These are phyloP conservation scores for Cyphomyrmex costatus DNA, from an alignment of 1,140 invertebrate species.

Conservation along the genomic window DNA sequence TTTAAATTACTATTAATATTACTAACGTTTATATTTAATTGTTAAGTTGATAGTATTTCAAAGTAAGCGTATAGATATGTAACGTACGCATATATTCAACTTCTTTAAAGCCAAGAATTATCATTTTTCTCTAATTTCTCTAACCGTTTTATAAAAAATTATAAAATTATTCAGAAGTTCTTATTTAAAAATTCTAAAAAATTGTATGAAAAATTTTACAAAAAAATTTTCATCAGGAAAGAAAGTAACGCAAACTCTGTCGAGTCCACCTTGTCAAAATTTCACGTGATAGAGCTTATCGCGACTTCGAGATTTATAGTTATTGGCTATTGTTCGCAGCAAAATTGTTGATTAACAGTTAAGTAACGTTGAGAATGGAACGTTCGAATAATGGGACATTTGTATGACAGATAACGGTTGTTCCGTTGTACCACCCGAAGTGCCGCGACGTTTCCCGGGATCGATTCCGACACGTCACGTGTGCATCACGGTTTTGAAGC, in stretches of 20 bases:
- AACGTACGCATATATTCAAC: too few species aligned
- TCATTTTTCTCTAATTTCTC: too few species aligned
- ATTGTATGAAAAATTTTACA: too few species aligned
- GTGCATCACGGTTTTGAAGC: constrained; percentile 29
- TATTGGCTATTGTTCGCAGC: neutral
- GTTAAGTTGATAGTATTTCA: too few species aligned
- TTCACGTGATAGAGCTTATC: neutral
- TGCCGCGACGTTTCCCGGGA: neutral
- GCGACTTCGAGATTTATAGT: neutral
- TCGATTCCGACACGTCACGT: constrained; percentile 21
- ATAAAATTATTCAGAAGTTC: too few species aligned
- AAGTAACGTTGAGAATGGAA: neutral
- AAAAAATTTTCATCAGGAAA: too few species aligned
- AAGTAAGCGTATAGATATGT: too few species aligned
- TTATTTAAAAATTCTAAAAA: too few species aligned
- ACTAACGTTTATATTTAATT: too few species aligned
- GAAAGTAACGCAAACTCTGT: neutral
- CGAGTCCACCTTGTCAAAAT: neutral
- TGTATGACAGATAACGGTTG: neutral
- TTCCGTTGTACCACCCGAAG: neutral
- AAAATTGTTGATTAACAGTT: neutral
- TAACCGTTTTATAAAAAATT: too few species aligned
- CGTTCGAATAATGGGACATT: neutral
- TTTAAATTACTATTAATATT: too few species aligned
- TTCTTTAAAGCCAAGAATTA: too few species aligned